Evolutionary conservation across 2,888 invertebrate genomes (phyloP).

Genomic region (Corbicula japonica): DNA sequence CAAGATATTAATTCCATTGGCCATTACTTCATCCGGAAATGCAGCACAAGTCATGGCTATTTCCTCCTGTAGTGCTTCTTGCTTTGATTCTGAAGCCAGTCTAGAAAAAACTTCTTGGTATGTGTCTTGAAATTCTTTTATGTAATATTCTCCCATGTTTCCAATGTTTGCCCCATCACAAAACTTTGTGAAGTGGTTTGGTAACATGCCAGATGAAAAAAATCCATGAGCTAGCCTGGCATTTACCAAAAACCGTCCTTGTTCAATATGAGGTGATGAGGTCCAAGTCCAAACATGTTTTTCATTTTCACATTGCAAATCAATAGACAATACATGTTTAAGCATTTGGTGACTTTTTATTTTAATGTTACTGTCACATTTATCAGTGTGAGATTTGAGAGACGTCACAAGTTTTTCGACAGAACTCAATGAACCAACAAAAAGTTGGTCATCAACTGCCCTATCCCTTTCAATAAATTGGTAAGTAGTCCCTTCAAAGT

Average conservation of each 20-base stretch:
- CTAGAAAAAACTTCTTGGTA: neutral
- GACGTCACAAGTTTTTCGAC: constrained; percentile 2
- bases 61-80: neutral
- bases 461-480: constrained; percentile 2
- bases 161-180: too few relatives aligned
- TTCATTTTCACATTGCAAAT: neutral
- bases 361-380: neutral
- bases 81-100: too few relatives aligned
- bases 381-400: neutral
- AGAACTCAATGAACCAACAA: constrained; percentile 1
- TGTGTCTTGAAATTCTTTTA: neutral
- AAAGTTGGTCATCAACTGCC: too few relatives aligned
- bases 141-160: neutral
- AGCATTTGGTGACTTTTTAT: constrained; percentile 1
- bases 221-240: neutral
- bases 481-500: constrained; percentile 1
- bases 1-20: neutral
- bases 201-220: neutral
- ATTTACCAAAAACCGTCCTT: constrained; percentile 2
- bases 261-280: neutral
- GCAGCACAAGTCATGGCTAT: neutral
- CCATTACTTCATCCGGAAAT: neutral
- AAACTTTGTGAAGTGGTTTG: too few relatives aligned
- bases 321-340: neutral
- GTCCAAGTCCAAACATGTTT: constrained; percentile 1